Conservation (phyloP, 2,113 vertebrate species). For the Hippocampus abdominalis region DNA sequence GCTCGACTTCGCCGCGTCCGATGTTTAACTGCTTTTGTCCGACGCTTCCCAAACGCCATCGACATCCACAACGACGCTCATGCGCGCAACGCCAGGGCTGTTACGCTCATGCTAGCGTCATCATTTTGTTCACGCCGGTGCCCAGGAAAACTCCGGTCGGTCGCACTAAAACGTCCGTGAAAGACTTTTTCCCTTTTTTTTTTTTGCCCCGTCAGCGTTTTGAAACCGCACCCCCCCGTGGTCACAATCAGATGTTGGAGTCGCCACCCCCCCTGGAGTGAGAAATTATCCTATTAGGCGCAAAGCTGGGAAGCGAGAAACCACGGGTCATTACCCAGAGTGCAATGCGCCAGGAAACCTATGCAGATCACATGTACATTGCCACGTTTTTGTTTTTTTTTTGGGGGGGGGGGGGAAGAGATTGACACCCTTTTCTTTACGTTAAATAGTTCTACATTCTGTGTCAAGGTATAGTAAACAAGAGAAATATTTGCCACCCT, state of each 20-base stretch:
- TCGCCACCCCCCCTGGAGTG: slow-evolving; percentile 45
- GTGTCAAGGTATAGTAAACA: slow-evolving; percentile 52
- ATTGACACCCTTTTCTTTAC: too few species aligned
- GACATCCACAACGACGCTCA: slow-evolving; percentile 61
- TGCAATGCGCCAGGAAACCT: slow-evolving; percentile 56
- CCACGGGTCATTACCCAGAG: slow-evolving; percentile 63
- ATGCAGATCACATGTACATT: slow-evolving; percentile 11
- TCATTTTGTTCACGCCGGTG: slow-evolving; percentile 67
- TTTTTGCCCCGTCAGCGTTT: slow-evolving; percentile 56
- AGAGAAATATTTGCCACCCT: slow-evolving; percentile 42
- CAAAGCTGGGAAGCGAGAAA: slow-evolving; percentile 49
- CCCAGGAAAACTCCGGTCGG: slow-evolving; percentile 55
- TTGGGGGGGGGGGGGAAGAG: too few species aligned
- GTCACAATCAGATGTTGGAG: slow-evolving; percentile 67
- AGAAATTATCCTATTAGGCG: slow-evolving; percentile 55
- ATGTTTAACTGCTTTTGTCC: slow-evolving; percentile 60
- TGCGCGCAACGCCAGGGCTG: slow-evolving; percentile 59
- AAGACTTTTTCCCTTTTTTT: slow-evolving; percentile 12
- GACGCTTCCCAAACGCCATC: slow-evolving; percentile 58
- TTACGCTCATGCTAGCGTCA: slow-evolving; percentile 67
- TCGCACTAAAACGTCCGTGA: slow-evolving; percentile 54
- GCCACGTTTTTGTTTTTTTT: too few species aligned
- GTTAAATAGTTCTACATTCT: not conserved
- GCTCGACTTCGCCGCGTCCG: slow-evolving; percentile 7
- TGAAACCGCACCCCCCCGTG: slow-evolving; percentile 39